These are phyloP conservation scores for Drosophila bifasciata DNA, from an alignment of 1,140 invertebrate genomes.

Conservation along the genomic window DNA sequence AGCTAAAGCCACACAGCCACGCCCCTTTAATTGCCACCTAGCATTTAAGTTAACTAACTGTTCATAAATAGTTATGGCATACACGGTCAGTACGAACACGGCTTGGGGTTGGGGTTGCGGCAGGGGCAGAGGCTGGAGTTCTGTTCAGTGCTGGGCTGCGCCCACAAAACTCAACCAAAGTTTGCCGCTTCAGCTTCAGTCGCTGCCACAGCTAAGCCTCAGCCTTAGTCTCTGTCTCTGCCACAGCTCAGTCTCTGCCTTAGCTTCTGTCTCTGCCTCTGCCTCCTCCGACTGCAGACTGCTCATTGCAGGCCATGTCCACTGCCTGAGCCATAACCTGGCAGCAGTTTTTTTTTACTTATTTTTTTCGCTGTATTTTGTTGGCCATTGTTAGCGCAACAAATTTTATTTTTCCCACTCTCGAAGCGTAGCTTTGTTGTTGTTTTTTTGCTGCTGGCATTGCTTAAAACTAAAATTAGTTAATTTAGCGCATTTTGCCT, in stretches of 20 bases:
- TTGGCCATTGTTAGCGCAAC: constrained; percentile 71
- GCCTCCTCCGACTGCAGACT: constrained; percentile 27
- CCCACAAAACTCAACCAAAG: constrained; percentile 63
- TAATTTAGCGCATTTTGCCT: constrained; percentile 78
- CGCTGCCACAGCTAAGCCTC: constrained; percentile 20
- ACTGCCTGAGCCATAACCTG: constrained; percentile 15
- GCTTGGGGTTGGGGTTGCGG: background rate
- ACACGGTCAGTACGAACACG: constrained; percentile 56
- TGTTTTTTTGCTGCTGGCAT: constrained; percentile 25
- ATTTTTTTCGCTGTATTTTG: constrained; percentile 16
- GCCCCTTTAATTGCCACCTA: constrained; percentile 81
- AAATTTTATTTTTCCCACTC: constrained; percentile 80
- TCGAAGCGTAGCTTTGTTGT: constrained; percentile 46
- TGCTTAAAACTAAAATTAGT: constrained; percentile 68
- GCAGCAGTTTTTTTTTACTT: constrained; percentile 1
- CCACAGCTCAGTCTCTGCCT: constrained; percentile 27
- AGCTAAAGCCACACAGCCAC: constrained; percentile 45
- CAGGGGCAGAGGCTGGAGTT: constrained; percentile 1
- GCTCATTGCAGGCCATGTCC: constrained; percentile 45
- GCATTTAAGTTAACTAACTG: constrained; percentile 82
- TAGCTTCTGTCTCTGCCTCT: no score
- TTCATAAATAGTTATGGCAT: constrained; percentile 83
- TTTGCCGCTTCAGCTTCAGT: constrained; percentile 11
- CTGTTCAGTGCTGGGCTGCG: constrained; percentile 49
- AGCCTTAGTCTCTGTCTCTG: constrained; percentile 2